Base-by-base conservation (phyloP, 2,113 vertebrate species). In the Eulemur rufifrons region DNA sequence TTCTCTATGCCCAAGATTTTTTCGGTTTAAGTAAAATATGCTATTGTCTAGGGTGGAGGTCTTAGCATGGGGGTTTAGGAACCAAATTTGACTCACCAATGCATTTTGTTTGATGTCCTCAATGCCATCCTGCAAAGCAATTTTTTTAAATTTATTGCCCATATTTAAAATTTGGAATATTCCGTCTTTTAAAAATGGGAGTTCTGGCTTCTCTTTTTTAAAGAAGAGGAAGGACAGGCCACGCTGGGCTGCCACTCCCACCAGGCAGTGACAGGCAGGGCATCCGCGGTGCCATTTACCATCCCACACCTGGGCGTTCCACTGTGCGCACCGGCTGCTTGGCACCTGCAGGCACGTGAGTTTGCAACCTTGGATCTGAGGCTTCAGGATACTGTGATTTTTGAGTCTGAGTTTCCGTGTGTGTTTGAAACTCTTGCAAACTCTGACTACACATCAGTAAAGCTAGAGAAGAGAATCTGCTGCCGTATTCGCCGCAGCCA, bases 281-380 rank as follows among this genome's bases (percentile, higher is more conserved):
- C 32, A 10, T 9, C 25, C 9, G 11, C 2, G 4, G 15, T 12
- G 4, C 61, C 12, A 2, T 15, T 68, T 52, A 13, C 32, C n/a
- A 2, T 10, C 66, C 39, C 3, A 32, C 61, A 50, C 18, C 10
- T 0, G 6, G n/a, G 20, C 2, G 0, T 6, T 64, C 18, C 27
- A 3, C 32, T 2, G 8, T 9, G 37, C 11, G 0, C 34, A 42
- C 15, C 23, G 61, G 13, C 69, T 20, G 23, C 78, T 42, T 18
- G 73, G 56, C 71, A 64, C 39, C 32, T 6, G 25, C 8, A 63
- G 45, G 39, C 45, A 66, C 21, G 25, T n/a, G 21, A 47, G 45
- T 63, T 34, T 89, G 34, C 12, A 25, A 17, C 47, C n/a, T 78
- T 52, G 52, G 18, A 56, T 37, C 25, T 5, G 23, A 32, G 3